Base-by-base conservation (phyloP, 2,113 vertebrate species). In the Siniperca knerii region DNA sequence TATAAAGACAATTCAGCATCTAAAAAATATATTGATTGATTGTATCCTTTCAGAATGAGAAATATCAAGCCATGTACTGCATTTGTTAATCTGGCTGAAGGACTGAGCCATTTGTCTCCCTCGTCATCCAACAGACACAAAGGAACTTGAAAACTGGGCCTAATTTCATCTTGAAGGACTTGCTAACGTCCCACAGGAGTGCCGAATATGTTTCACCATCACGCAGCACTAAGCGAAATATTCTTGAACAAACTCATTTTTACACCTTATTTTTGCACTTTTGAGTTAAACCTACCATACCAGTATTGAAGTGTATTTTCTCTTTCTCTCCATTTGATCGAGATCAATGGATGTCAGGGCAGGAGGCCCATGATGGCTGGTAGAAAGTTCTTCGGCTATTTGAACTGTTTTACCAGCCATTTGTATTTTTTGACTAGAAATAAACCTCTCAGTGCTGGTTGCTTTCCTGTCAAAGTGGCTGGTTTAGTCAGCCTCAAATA, bases 231-330 rank as follows among this genome's bases (percentile, higher is more conserved):
- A 20, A 67, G 65, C 23, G 58, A 83, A 79, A 64, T 52, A 67
- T 67, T 84, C 74, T 69, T 65, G 23, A 86, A 83, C 29, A 61
- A 77, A 89, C 29, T 78, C 20, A 71, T 77, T 85, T 84, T 69
- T 81, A 85, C 58, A 44, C 60, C 4, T 70, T 81, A 46, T 83
- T 89, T 89, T 78, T 87, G 76, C 85, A 86, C 70, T 78, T 48
- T 81, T 79, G 42, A 62, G 57, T 71, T 82, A 8, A 67, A 78
- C 9, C 62, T 48, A 21, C 57, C 58, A 29, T 4, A 46, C 64
- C 60, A 58, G 73, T 73, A 15, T 62, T 60, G 2, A 55, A 37
- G 35, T 71, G 77, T 68, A 8, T 64, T 73, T 80, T 62, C 29
- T 86, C 4, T 55, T 9, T 73, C 15, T 67, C 40, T 79, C 29